A percentile compares a stretch with the other conserved stretches of the same genome.
Evolutionary conservation across 2,113 vertebrate genomes (phyloP).

Genomic region (Mystacornis crossleyi): DNA sequence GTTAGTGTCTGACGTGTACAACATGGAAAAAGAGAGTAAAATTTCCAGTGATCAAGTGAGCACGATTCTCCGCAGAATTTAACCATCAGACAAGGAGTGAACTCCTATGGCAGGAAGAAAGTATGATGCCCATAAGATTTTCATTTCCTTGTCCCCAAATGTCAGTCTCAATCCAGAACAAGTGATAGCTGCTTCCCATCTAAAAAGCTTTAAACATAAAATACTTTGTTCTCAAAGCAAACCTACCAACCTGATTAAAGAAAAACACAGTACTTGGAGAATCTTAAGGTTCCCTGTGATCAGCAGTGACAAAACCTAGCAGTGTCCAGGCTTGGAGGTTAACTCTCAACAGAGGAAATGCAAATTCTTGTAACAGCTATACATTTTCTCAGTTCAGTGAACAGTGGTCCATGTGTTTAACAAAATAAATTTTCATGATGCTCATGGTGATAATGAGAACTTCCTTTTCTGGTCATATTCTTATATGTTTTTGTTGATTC

Average conservation of each 20-base stretch:
- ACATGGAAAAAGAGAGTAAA: not conserved
- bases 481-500: not conserved
- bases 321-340: not conserved
- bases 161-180: not conserved
- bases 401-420: not conserved
- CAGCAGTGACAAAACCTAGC: not conserved
- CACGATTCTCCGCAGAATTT: not conserved
- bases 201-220: not conserved
- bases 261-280: not conserved
- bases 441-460: not conserved
- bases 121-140: not conserved
- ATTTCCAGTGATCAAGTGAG: not conserved
- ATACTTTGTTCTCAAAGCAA: not conserved
- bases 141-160: not conserved
- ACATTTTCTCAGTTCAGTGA: not conserved
- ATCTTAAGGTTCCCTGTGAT: not conserved
- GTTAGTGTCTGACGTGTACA: not conserved
- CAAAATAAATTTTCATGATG: not conserved
- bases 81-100: not conserved
- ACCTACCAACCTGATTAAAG: not conserved
- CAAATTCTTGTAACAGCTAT: not conserved
- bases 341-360: not conserved
- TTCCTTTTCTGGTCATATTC: not conserved
- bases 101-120: conserved; percentile 1
- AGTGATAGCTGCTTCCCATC: not conserved